Percentiles rank a stretch among this genome's conserved stretches.
phyloP scores from a whole-genome alignment of 92 coral and sea anemone genomes.

The Zoanthus sociatus region DNA sequence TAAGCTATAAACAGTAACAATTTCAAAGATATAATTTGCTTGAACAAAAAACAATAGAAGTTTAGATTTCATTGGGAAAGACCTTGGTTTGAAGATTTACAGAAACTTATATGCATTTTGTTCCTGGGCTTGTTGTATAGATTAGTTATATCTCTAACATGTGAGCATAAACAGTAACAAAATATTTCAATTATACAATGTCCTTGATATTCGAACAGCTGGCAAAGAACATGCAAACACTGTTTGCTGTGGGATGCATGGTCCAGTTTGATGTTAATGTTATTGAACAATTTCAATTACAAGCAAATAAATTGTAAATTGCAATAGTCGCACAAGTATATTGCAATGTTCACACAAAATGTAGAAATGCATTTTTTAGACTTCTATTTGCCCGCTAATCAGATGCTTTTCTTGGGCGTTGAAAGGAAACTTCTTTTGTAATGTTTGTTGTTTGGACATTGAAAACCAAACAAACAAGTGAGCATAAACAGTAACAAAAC shows the following conservation, averaged over 20 bases:
- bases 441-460: slow-evolving; percentile 51
- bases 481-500: slow-evolving; percentile 4
- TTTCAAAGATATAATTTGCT: slow-evolving; percentile 47
- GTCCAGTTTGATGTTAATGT: slow-evolving; percentile 4
- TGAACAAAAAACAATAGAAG: slow-evolving; percentile 45
- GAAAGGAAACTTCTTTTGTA: slow-evolving; percentile 40
- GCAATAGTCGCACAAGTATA: slow-evolving; percentile 41
- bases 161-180: slow-evolving; percentile 58
- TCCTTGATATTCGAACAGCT: slow-evolving; percentile 48
- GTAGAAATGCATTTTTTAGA: slow-evolving; percentile 51
- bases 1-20: slow-evolving; percentile 55
- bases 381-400: slow-evolving; percentile 53
- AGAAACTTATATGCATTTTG: slow-evolving; percentile 45
- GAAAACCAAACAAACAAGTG: slow-evolving; percentile 28
- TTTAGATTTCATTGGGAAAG: slow-evolving; percentile 44
- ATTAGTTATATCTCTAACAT: slow-evolving; percentile 41
- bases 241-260: slow-evolving; percentile 4
- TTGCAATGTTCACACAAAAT: slow-evolving; percentile 47
- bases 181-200: slow-evolving; percentile 30
- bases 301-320: slow-evolving; percentile 44
- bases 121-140: slow-evolving; percentile 43
- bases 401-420: slow-evolving; percentile 22
- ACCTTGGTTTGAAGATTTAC: slow-evolving; percentile 51
- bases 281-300: slow-evolving; percentile 6
- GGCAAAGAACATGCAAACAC: slow-evolving; percentile 49